These are phyloP conservation scores for Trissolcus japonicus DNA, from an alignment of 2,888 invertebrate genomes.

Conservation along the genomic window DNA sequence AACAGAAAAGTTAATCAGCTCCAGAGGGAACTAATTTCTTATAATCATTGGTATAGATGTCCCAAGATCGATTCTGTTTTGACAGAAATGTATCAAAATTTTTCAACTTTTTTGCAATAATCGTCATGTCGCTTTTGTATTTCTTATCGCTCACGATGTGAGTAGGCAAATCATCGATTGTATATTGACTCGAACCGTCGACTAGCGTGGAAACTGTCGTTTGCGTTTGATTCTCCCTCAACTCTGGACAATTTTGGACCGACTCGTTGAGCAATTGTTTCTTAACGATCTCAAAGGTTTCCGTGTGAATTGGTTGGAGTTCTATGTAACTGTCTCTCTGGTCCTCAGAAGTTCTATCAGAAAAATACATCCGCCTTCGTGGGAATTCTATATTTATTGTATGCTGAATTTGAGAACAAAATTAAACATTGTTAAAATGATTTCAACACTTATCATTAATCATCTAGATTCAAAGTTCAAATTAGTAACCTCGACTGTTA, in stretches of 20 bases:
- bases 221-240: slow-evolving; percentile 79
- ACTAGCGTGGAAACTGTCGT: slow-evolving; percentile 77
- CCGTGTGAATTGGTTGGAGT: slow-evolving; percentile 77
- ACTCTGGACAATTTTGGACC: slow-evolving; percentile 79
- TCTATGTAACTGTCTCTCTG: slow-evolving; percentile 84
- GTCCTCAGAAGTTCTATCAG: slow-evolving; percentile 78
- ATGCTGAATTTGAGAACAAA: slow-evolving; percentile 2
- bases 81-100: slow-evolving; percentile 5
- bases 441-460: neutral
- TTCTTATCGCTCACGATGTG: slow-evolving; percentile 9
- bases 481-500: slow-evolving; percentile 81
- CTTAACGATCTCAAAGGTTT: slow-evolving; percentile 79
- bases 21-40: neutral
- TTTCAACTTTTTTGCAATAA: slow-evolving; percentile 2
- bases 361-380: slow-evolving; percentile 76
- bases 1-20: no score
- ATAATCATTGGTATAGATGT: slow-evolving; percentile 6
- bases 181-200: slow-evolving; percentile 25
- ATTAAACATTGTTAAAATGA: neutral
- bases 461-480: slow-evolving; percentile 1
- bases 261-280: slow-evolving; percentile 79
- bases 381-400: slow-evolving; percentile 56
- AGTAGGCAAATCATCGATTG: slow-evolving; percentile 16
- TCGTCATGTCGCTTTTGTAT: slow-evolving; percentile 8
- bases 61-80: slow-evolving; percentile 14